Evolutionary conservation across 2,888 invertebrate species (phyloP), one percentile per base, ranked within the genome.

Genomic region (Tenthredo notha): DNA sequence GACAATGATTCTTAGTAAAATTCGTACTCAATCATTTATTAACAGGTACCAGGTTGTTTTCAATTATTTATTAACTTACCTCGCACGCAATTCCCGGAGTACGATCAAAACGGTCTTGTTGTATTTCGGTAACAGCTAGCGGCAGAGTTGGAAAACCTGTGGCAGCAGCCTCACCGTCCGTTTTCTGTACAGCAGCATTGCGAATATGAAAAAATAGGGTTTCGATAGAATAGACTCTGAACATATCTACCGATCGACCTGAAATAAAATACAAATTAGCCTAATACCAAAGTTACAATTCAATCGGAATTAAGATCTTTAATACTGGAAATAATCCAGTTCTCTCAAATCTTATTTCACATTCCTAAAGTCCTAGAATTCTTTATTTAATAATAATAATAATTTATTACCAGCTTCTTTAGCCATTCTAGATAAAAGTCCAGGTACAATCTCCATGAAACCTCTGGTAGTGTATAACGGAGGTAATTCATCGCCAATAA

Each of bases 401-500:
- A 83, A 0, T 61, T 25, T 87, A 86, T 88, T 86, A 91, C 91
- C 72, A 2, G 85, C 87, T 15, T 88, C 87, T 0, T 85, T 9
- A 2, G 88, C 40, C 72, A 92, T 85, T 85, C 83, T 85, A 7
- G 85, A 21, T 2, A 93, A 47, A 1, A 92, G 82, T 21, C 89
- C 3, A 9, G 84, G 87, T 37, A 86, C 85, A 10, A 87, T 43
- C 9, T 87, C 77, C 21, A 83, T 47, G 3, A 65, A 84, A 0
- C 92, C 91, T 0, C 89, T 87, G 0, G 88, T 87, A 0, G 94
- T 94, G 85, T 93, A 95, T 0, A 95, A 58, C 0, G 94, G 94
- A 0, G 95, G 94, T 18, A 90, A 84, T 50, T 87, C 74, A 7
- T 87, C 88, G 9, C 84, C 84, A 50, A 86, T 86, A 67, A 88